A percentile compares a stretch with the other conserved stretches of the same genome.
These are phyloP conservation scores for Chrysocyon brachyurus DNA, from an alignment of 2,797 vertebrate species.

Conservation along the genomic window DNA sequence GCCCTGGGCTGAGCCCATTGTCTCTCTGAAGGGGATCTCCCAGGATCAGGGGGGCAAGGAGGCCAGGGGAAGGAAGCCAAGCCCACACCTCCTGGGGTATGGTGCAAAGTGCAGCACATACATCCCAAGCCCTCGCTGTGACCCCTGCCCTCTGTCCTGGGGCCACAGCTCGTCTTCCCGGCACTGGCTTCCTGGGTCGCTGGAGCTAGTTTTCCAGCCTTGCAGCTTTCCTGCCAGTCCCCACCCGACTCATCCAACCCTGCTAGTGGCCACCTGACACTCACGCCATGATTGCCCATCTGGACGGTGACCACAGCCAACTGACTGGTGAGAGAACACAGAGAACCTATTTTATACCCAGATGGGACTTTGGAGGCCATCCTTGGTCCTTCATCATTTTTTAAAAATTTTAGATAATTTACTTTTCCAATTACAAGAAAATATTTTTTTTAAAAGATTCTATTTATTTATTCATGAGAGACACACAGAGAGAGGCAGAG, in stretches of 20 bases:
- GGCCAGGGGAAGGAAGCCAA: not conserved
- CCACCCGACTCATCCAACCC: no score
- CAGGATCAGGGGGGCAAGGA: accelerated
- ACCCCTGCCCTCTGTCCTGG: not conserved
- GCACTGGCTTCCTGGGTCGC: accelerated
- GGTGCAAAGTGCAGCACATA: accelerated
- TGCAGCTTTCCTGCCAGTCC: not conserved
- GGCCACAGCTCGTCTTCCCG: accelerated
- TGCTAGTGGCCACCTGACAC: not conserved
- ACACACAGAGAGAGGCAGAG: no score
- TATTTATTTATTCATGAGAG: no score
- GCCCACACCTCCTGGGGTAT: not conserved
- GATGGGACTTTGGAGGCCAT: not conserved
- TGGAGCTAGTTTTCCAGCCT: not conserved
- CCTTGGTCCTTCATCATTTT: not conserved
- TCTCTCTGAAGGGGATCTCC: not conserved
- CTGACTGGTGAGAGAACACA: not conserved
- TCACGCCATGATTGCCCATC: not conserved
- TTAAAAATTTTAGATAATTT: not conserved
- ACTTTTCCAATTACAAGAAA: not conserved
- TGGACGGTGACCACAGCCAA: not conserved
- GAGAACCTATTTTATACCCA: not conserved
- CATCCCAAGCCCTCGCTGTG: not conserved
- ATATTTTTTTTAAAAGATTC: no score
- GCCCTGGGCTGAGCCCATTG: not conserved